Evolutionary conservation across 2,888 invertebrate genomes (phyloP).

Genomic region (Ditylenchus weischeri): DNA sequence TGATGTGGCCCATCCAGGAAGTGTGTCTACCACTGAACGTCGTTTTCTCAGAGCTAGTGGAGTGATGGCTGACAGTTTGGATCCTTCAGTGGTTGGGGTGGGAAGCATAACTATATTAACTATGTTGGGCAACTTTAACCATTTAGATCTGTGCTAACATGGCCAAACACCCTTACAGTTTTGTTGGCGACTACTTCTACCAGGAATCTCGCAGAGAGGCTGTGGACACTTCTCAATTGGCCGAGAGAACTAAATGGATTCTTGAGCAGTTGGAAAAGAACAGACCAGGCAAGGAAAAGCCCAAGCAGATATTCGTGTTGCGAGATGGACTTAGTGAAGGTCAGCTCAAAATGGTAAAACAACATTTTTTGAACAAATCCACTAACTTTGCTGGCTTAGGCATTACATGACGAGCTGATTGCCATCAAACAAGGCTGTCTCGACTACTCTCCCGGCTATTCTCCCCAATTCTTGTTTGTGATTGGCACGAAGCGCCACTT

Average conservation of each 20-base stretch:
- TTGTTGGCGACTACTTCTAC: slow-evolving; percentile 40
- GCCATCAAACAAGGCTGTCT: slow-evolving; percentile 22
- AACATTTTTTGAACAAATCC: background rate
- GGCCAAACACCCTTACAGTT: slow-evolving; percentile 28
- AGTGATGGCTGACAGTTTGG: slow-evolving; percentile 16
- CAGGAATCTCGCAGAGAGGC: slow-evolving; percentile 31
- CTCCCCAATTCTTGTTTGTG: slow-evolving; percentile 29
- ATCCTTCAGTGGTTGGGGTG: slow-evolving; percentile 33
- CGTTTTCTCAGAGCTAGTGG: background rate
- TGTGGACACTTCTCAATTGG: slow-evolving; percentile 20
- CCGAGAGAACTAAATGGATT: slow-evolving; percentile 22
- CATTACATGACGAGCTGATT: slow-evolving; percentile 17
- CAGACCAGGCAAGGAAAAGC: slow-evolving; percentile 23
- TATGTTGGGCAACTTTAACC: background rate
- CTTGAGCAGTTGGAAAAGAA: slow-evolving; percentile 19
- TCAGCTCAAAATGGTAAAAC: slow-evolving; percentile 30
- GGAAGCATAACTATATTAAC: background rate
- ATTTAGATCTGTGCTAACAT: slow-evolving; percentile 25
- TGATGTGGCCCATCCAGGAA: slow-evolving; percentile 35
- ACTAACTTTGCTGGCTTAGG: slow-evolving; percentile 6
- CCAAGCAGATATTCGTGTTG: slow-evolving; percentile 31
- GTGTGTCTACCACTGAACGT: slow-evolving; percentile 19
- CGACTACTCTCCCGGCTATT: slow-evolving; percentile 3
- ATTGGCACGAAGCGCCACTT: slow-evolving; percentile 8
- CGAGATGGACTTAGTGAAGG: slow-evolving; percentile 37